These are phyloP conservation scores for Ammospiza nelsoni DNA, from an alignment of 2,113 vertebrate genomes.

Conservation along the genomic window DNA sequence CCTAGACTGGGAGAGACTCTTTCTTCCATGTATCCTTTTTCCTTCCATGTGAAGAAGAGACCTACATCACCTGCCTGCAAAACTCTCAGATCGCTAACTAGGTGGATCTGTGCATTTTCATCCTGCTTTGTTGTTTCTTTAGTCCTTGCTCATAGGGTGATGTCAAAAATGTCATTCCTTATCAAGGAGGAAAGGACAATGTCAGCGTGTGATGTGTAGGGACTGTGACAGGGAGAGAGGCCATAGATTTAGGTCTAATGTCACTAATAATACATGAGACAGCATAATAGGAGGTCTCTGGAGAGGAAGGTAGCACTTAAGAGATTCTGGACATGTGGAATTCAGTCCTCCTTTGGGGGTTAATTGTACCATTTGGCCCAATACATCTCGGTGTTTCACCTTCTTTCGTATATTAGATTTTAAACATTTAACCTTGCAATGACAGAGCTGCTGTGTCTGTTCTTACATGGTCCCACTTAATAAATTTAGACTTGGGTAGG, in stretches of 20 bases:
- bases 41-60: constrained; percentile 11
- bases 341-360: constrained; percentile 20
- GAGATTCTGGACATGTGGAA: not conserved
- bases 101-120: constrained; percentile 11
- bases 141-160: not conserved
- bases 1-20: not conserved
- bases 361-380: not conserved
- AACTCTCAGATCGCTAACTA: constrained; percentile 20
- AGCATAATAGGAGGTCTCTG: constrained; percentile 10
- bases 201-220: not conserved
- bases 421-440: constrained; percentile 24
- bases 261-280: constrained; percentile 38
- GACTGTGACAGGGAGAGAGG: not conserved
- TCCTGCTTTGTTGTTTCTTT: not conserved
- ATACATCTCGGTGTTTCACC: constrained; percentile 3
- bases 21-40: not conserved
- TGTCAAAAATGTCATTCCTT: constrained; percentile 46
- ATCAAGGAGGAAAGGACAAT: constrained; percentile 44
- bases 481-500: not conserved
- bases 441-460: not conserved
- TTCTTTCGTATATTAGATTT: constrained; percentile 14
- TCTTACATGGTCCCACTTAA: not conserved
- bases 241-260: constrained; percentile 23
- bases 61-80: not conserved
- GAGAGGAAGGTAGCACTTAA: constrained; percentile 16